These are phyloP conservation scores for Adelosebastes latens DNA, from an alignment of 2,797 vertebrate species.

Conservation along the genomic window DNA sequence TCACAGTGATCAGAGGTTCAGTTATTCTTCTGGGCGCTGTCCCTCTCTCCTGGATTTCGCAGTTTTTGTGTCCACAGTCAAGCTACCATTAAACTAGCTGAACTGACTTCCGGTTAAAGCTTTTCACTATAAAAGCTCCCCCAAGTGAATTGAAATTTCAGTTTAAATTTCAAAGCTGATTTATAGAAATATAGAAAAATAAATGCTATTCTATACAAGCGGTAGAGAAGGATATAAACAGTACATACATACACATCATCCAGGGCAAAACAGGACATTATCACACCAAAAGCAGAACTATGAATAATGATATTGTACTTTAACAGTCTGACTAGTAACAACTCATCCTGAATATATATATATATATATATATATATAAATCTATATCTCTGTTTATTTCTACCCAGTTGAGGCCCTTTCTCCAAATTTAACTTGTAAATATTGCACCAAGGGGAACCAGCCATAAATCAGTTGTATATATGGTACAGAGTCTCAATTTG, in stretches of 20 bases:
- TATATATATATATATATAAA: too few species aligned
- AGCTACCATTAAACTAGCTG: background rate
- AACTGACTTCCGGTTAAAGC: constrained; percentile 7
- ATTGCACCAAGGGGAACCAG: background rate
- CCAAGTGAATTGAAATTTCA: background rate
- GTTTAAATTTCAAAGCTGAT: background rate
- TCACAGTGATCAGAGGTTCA: constrained; percentile 53
- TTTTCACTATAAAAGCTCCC: constrained; percentile 64
- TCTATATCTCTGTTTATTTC: background rate
- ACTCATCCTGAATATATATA: background rate
- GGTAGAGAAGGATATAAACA: constrained; percentile 49
- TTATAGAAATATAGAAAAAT: constrained; percentile 65
- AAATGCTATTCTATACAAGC: constrained; percentile 77
- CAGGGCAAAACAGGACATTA: constrained; percentile 18
- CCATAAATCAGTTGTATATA: background rate
- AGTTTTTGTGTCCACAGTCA: constrained; percentile 71
- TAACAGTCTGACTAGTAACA: background rate
- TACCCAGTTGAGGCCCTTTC: background rate
- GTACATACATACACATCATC: constrained; percentile 31
- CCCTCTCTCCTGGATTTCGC: constrained; percentile 79
- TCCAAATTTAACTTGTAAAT: too few species aligned
- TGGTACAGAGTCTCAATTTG: background rate
- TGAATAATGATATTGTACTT: constrained; percentile 13
- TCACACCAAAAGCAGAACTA: constrained; percentile 14
- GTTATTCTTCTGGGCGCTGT: constrained; percentile 82